Conservation (phyloP, 2,113 vertebrate genomes). For the Daboia siamensis region DNA sequence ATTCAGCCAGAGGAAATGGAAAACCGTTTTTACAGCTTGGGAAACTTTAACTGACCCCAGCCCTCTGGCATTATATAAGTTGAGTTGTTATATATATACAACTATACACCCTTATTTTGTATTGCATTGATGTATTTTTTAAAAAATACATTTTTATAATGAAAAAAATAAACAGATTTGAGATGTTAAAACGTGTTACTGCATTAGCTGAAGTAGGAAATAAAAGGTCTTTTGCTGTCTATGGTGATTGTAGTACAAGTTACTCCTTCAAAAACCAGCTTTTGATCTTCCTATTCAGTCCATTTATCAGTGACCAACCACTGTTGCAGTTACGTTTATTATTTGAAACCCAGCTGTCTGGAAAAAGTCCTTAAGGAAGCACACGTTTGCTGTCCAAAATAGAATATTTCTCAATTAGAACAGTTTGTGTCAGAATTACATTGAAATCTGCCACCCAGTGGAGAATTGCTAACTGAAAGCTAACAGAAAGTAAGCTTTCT, state of each 20-base stretch:
- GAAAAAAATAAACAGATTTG: not conserved
- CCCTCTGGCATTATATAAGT: not conserved
- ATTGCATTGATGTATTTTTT: not conserved
- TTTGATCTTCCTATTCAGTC: not conserved
- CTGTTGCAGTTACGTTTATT: not conserved
- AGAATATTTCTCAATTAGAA: constrained; percentile 17
- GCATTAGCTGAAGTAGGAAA: not conserved
- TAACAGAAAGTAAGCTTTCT: not conserved
- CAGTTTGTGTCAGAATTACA: not conserved
- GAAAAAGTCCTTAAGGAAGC: not conserved
- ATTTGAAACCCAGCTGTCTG: not conserved
- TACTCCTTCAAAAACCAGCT: not conserved
- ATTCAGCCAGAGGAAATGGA: constrained; percentile 23
- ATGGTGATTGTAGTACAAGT: not conserved
- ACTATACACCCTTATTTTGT: not conserved
- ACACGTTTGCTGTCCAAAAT: constrained; percentile 1
- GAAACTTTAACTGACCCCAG: not conserved
- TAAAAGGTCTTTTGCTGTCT: not conserved
- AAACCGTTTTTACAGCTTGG: constrained; percentile 13
- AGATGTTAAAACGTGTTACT: not conserved
- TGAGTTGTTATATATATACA: not conserved
- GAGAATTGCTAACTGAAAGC: constrained; percentile 21
- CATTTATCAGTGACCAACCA: not conserved
- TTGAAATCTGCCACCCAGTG: constrained; percentile 54
- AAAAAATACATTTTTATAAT: constrained; percentile 18